Evolutionary conservation across 64 coral and sea anemone genomes (phyloP).

Genomic region (Catalaphyllia jardinei): DNA sequence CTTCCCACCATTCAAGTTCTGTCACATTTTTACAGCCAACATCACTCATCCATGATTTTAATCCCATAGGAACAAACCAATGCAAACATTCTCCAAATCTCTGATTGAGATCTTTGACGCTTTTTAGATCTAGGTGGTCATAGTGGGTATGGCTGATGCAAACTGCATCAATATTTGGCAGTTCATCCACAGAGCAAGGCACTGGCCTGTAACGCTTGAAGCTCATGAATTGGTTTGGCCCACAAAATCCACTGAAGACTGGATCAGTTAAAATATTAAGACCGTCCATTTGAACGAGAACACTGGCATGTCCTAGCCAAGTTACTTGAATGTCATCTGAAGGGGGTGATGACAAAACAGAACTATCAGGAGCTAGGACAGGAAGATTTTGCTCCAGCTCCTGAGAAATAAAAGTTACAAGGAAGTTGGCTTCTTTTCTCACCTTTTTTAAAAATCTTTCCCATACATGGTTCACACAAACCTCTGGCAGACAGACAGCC

Average conservation of each 20-base stretch:
- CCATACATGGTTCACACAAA: too few species aligned
- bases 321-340: conserved; percentile 63
- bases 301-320: conserved; percentile 75
- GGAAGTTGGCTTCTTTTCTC: too few species aligned
- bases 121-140: conserved; percentile 78
- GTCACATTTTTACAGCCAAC: conserved; percentile 68
- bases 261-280: conserved; percentile 75
- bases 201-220: conserved; percentile 85
- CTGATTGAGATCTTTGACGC: conserved; percentile 59
- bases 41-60: conserved; percentile 67
- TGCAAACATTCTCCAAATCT: conserved; percentile 48
- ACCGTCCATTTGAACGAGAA: conserved; percentile 72
- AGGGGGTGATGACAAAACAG: conserved; percentile 31
- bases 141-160: conserved; percentile 93
- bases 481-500: too few species aligned
- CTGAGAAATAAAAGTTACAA: neutral
- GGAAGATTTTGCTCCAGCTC: conserved; percentile 65
- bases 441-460: too few species aligned
- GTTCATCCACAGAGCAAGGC: conserved; percentile 63
- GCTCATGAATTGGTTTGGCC: conserved; percentile 25
- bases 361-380: conserved; percentile 58
- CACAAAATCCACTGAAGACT: conserved; percentile 51
- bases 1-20: conserved; percentile 91
- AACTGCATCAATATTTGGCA: conserved; percentile 85
- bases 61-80: conserved; percentile 91